Evolutionary conservation across 2,888 invertebrate genomes (phyloP), one percentile per base, ranked within the genome.

Genomic region (Lamellibrachia satsuma): DNA sequence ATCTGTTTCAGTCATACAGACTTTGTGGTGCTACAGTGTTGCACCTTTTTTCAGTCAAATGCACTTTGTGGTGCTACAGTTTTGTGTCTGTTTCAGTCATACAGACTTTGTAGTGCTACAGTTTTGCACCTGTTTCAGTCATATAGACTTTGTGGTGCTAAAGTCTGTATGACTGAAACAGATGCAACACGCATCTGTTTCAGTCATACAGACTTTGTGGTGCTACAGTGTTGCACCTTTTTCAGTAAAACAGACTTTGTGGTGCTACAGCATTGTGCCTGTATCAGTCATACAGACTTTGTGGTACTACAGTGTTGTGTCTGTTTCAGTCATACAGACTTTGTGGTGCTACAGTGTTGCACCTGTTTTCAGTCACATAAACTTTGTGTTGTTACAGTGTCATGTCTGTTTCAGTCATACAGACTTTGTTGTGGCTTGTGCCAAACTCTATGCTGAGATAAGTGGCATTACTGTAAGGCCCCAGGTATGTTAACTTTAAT

Each of bases 401-500:
- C 39, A 39, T 39, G 15, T 92, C 27, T 92, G 91, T 94, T 95
- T 15, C 95, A 96, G 96, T 52, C 96, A 96, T 93, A 90, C 95
- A 93, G 90, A 94, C 75, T 96, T 96, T 94, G 94, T 96, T 52
- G 93, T 93, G n/a, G 95, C 95, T 90, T 95, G 95, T 75, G 96
- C 96, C 27, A 95, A 95, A 60, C 93, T 96, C 9, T 95, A 95
- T 94, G 96, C 96, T 90, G 95, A 95, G 91, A 94, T 95, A 7
- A 94, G 93, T 93, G 94, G 94, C 8, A 93, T 96, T 39, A 93
- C n/a, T 51, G 75, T 75, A 75, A 75, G n/a, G 75, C n/a, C 3
- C 6, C 75, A 75, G 75, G 75, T 75, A 3, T 22, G 22, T 75
- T 22, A 22, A 15, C 22, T 51, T 91, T 91, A 11, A 27, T 9